Base-by-base conservation (phyloP, 1,140 invertebrate species). In the Drosophila nannoptera region DNA sequence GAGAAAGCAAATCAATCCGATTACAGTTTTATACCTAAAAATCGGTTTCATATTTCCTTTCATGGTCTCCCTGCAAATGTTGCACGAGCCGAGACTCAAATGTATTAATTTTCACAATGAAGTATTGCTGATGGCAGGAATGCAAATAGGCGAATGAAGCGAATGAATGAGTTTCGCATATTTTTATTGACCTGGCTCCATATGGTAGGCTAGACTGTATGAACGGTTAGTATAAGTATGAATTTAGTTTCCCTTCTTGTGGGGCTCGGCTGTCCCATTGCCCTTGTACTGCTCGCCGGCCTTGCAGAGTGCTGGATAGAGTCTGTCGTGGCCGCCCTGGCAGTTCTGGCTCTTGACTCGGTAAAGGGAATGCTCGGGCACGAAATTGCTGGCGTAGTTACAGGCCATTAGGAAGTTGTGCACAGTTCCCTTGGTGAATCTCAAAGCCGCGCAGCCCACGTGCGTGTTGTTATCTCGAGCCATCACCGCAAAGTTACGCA, bases 401-500 rank as follows among this genome's bases (percentile, higher is more conserved):
- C 81, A 84, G 58, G 77, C 70, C 60, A 84, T 9, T 22, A 86
- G 56, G n/a, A 81, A 84, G 9, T 69, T 52, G 0, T 68, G 55
- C 14, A 54, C 14, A 0, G 8, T 22, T 7, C 33, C 35, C 35
- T 62, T 67, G 0, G 52, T 36, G 16, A 43, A 81, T 12, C 48
- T 45, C 11, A 77, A 12, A 14, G 70, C 81, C 11, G 77, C 81
- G 40, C 81, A 84, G 22, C 81, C 81, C 40, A 84, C 61, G 22
- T 55, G 62, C 5, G 77, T 84, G 31, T 77, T 74, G 65, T 81
- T 86, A 16, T 86, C 77, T 11, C 71, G 52, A 22, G 81, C 81
- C 74, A 86, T 73, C 0, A 86, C 38, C 4, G 77, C 81, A 49
- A 84, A 84, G 49, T 86, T 67, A 7, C 73, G 67, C 7, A 84